These are phyloP conservation scores for Hydrophis major DNA, from an alignment of 2,797 vertebrate genomes.

Conservation along the genomic window DNA sequence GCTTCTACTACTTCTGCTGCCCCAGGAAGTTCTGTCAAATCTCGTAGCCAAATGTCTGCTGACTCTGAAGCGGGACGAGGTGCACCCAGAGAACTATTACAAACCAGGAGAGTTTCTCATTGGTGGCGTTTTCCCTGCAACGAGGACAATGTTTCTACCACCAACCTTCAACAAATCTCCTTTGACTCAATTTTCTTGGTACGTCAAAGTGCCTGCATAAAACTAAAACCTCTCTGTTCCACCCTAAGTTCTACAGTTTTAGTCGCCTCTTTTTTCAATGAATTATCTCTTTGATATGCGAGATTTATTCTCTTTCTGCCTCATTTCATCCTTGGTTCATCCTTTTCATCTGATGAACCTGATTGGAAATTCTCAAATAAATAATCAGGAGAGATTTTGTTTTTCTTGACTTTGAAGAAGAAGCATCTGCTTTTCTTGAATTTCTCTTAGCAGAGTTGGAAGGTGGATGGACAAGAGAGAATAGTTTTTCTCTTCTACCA, in stretches of 20 bases:
- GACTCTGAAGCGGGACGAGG: not conserved
- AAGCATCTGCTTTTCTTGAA: not conserved
- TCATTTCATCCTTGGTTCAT: not conserved
- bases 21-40: no score
- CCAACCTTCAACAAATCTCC: not conserved
- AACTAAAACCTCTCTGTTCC: not conserved
- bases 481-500: not conserved
- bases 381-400: not conserved
- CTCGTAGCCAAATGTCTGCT: no score
- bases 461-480: not conserved
- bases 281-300: not conserved
- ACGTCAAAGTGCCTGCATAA: accelerated
- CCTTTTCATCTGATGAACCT: not conserved
- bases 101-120: not conserved
- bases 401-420: not conserved
- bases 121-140: not conserved
- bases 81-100: not conserved
- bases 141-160: not conserved
- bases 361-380: not conserved
- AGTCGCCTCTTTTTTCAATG: not conserved
- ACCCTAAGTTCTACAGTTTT: not conserved
- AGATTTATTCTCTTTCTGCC: not conserved
- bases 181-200: not conserved
- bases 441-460: not conserved
- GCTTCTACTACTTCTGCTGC: no score